Evolutionary conservation across 2,797 vertebrate species (phyloP).

Genomic region (Karalla daura): DNA sequence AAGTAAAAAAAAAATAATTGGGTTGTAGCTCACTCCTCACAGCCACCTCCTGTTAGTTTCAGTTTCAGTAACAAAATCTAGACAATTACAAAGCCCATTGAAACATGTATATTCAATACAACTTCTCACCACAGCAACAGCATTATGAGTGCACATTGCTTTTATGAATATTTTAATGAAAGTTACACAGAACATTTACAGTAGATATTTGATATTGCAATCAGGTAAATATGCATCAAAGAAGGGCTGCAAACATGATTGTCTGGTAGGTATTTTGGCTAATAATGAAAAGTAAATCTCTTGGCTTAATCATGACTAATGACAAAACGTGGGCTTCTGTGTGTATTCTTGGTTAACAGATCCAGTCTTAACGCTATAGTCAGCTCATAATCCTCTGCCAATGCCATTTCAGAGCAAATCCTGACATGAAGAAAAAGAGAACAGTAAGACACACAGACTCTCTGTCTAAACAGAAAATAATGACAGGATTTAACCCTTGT

Average conservation of each 20-base stretch:
- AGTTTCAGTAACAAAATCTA: not conserved
- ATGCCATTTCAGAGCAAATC: not conserved
- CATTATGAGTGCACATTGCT: not conserved
- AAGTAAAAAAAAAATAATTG: constrained; percentile 16
- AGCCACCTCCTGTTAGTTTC: constrained; percentile 1
- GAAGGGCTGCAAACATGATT: not conserved
- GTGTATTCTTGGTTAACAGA: not conserved
- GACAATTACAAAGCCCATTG: constrained; percentile 5
- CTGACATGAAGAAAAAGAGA: not conserved
- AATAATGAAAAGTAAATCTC: not conserved
- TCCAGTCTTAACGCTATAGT: not conserved
- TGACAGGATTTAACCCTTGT: too few species aligned
- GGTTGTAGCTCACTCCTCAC: not conserved
- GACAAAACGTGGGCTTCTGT: not conserved
- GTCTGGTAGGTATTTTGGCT: not conserved
- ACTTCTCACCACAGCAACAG: not conserved
- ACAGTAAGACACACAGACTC: not conserved
- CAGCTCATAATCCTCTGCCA: not conserved
- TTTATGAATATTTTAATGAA: not conserved
- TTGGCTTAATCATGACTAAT: not conserved
- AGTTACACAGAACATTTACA: not conserved
- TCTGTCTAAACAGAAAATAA: too few species aligned
- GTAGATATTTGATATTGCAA: not conserved
- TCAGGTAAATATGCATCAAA: not conserved
- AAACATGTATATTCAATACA: not conserved